phyloP scores from a whole-genome alignment of 1,140 invertebrate species.

The Pseudomyrmex dendroicus region DNA sequence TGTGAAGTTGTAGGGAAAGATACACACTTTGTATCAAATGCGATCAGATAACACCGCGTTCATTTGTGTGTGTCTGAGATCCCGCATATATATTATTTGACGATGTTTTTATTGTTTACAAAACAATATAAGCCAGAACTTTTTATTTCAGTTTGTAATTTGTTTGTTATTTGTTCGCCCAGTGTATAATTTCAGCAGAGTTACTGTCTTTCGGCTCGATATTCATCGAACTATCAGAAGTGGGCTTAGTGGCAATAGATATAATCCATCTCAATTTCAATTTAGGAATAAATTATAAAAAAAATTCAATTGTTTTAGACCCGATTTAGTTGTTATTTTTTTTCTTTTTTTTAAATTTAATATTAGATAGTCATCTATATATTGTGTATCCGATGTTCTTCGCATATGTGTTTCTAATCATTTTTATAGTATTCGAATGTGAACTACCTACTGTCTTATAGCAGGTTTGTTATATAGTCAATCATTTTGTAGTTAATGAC shows the following conservation, averaged over 20 bases:
- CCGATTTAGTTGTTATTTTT: conserved; percentile 69
- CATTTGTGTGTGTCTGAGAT: too few relatives aligned
- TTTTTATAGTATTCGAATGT: conserved; percentile 69
- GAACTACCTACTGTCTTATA: conserved; percentile 70
- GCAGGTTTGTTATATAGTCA: conserved; percentile 73
- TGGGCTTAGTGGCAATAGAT: conserved; percentile 13
- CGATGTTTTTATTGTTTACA: too few relatives aligned
- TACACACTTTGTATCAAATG: background rate
- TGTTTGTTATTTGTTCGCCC: conserved; percentile 17
- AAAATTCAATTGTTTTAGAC: conserved; percentile 44
- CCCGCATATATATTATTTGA: too few relatives aligned
- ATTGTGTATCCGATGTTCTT: conserved; percentile 62
- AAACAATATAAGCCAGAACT: background rate
- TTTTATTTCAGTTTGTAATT: conserved; percentile 1
- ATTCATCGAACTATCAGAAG: conserved; percentile 36
- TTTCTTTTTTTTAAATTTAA: background rate
- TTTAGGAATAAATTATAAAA: conserved; percentile 35
- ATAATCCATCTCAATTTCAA: conserved; percentile 36
- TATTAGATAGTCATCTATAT: conserved; percentile 16
- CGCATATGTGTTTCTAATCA: conserved; percentile 60
- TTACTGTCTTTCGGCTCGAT: conserved; percentile 18
- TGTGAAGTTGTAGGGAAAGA: background rate
- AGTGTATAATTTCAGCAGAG: conserved; percentile 3
- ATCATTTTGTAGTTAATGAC: conserved; percentile 76
- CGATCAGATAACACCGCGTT: too few relatives aligned